Evolutionary conservation across 2,113 vertebrate genomes (phyloP), one percentile per base, ranked within the genome.

Genomic region (Notothenia rossii): DNA sequence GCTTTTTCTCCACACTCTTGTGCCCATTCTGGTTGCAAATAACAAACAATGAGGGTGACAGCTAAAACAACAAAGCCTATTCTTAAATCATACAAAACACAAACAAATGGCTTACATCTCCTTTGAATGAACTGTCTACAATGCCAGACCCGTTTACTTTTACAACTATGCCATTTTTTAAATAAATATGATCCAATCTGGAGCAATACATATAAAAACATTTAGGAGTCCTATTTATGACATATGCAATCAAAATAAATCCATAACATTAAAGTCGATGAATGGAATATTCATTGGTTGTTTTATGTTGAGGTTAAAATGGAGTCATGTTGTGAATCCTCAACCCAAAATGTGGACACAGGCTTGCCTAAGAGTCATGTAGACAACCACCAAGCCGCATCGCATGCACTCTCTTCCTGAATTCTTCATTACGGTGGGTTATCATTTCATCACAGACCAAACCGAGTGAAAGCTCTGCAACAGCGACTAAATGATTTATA

Each of bases 341-440:
- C 33, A 73, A 40, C 3, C 36, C 53, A 29, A 45, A 60, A 18
- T 45, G 18, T n/a, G n/a, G 56, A 50, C 6, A 48, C 10, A 33
- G 46, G 40, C 29, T 65, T 51, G 61, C 5, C 20, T 1, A 50
- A 79, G 9, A 17, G 33, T n/a, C 20, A 11, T 48, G 13, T 8
- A 33, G 67, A 77, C 61, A 58, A 58, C 40, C 60, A 48, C 71
- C 75, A 72, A 10, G 40, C 78, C 7, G 4, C 64, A 72, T 13
- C 40, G 46, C 25, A 54, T 51, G 61, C 72, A 53, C 75, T 75
- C 70, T 46, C 22, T 25, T 45, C 14, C 54, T 89, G 65, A 89
- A 91, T 87, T 81, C 81, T 88, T 86, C 59, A 88, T 86, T 49
- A 75, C 13, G 49, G 18, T 10, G 40, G 62, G 33, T 86, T 77